A percentile compares a stretch with the other conserved stretches of the same genome.
Evolutionary conservation across 2,797 vertebrate genomes (phyloP).

Genomic region (Danio aesculapii): DNA sequence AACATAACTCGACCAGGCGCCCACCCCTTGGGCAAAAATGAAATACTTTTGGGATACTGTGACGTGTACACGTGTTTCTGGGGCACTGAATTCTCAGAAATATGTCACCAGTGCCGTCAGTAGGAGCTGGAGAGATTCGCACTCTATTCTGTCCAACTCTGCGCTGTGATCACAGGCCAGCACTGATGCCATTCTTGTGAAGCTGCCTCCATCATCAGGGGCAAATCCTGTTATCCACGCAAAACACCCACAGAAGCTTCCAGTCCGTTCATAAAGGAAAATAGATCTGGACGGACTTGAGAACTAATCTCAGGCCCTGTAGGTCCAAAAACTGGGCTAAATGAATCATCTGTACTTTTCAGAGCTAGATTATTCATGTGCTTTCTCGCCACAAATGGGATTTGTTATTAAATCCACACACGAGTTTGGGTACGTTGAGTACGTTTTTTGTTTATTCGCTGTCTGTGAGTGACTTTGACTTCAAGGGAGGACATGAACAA

Average conservation of each 20-base stretch:
- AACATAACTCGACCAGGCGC: no score
- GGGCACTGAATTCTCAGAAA: constrained; percentile 32
- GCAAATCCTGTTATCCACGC: constrained; percentile 54
- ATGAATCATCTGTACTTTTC: constrained; percentile 9
- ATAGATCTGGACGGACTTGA: neutral
- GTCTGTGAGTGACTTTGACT: neutral
- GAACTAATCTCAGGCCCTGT: constrained; percentile 13
- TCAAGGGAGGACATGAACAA: neutral
- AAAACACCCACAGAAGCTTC: constrained; percentile 45
- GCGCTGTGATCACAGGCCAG: constrained; percentile 42
- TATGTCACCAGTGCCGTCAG: constrained; percentile 39
- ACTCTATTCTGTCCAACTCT: constrained; percentile 39
- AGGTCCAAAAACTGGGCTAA: constrained; percentile 33
- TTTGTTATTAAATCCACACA: constrained; percentile 17
- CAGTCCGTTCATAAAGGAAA: constrained; percentile 13
- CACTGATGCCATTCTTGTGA: constrained; percentile 45
- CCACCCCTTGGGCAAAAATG: no score
- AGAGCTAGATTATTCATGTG: neutral
- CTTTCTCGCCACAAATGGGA: constrained; percentile 3
- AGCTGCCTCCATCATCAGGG: constrained; percentile 46
- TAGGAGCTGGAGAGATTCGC: constrained; percentile 42
- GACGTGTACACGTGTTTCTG: constrained; percentile 16
- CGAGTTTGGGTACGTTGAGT: neutral
- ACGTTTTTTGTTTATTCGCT: neutral
- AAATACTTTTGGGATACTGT: neutral